Evolutionary conservation across 2,797 vertebrate genomes (phyloP).

Genomic region (Jordanella pulchra): DNA sequence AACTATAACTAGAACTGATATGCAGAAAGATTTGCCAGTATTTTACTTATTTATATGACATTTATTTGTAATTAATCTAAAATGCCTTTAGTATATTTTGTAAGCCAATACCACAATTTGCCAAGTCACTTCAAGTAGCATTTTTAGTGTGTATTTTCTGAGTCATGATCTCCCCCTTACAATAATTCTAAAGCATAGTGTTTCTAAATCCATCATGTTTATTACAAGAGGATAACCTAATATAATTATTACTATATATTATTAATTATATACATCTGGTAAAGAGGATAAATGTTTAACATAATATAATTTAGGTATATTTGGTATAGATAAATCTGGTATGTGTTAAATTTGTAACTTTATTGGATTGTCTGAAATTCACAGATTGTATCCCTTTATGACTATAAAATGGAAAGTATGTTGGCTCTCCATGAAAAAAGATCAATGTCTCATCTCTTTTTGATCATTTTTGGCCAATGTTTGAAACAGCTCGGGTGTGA

Average conservation of each 20-base stretch:
- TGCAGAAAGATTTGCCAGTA: background rate
- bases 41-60: background rate
- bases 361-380: too few relatives aligned
- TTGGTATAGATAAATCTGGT: too few relatives aligned
- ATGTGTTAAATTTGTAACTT: too few relatives aligned
- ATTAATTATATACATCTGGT: too few relatives aligned
- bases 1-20: background rate
- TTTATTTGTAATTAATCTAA: background rate
- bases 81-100: background rate
- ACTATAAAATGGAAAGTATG: background rate
- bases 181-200: background rate
- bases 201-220: background rate
- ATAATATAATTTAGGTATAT: too few relatives aligned
- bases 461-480: background rate
- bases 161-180: background rate
- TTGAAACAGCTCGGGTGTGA: constrained; percentile 1
- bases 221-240: background rate
- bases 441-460: background rate
- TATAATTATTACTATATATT: too few relatives aligned
- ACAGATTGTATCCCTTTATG: background rate
- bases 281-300: too few relatives aligned
- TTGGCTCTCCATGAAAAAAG: background rate
- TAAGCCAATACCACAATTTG: background rate
- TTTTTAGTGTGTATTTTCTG: background rate
- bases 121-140: background rate